These are phyloP conservation scores for Teleopsis dalmanni DNA, from an alignment of 1,140 invertebrate genomes.

Conservation along the genomic window DNA sequence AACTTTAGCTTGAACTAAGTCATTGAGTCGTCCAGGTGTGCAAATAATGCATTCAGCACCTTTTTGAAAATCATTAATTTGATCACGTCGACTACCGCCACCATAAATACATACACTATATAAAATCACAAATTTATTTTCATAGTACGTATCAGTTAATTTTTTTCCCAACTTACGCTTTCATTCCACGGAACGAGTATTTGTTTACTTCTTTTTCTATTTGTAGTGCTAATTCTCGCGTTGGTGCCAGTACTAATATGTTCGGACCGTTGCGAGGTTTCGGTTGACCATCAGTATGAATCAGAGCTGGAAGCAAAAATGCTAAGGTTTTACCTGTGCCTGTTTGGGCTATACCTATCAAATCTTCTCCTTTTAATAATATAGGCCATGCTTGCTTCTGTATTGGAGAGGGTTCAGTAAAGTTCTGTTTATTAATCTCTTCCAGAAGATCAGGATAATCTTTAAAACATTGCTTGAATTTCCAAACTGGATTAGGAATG, in stretches of 20 bases:
- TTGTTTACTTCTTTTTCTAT: conserved; percentile 85
- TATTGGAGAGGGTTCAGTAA: conserved; percentile 81
- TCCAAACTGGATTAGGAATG: conserved; percentile 76
- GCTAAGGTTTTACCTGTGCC: conserved; percentile 87
- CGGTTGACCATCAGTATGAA: conserved; percentile 78
- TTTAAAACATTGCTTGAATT: conserved; percentile 78
- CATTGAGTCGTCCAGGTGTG: conserved; percentile 81
- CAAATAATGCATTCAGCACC: conserved; percentile 84
- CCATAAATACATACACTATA: conserved; percentile 80
- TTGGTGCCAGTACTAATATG: conserved; percentile 81
- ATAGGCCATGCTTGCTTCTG: conserved; percentile 87
- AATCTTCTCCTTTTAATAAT: conserved; percentile 71
- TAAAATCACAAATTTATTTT: conserved; percentile 7
- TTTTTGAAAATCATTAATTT: conserved; percentile 60
- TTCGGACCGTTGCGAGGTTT: conserved; percentile 69
- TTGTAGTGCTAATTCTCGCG: conserved; percentile 82
- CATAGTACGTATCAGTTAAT: too few relatives aligned
- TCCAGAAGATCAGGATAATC: conserved; percentile 74
- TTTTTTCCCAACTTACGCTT: conserved; percentile 57
- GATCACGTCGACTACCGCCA: conserved; percentile 66
- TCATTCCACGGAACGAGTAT: conserved; percentile 75
- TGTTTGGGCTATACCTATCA: conserved; percentile 91
- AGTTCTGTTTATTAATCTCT: conserved; percentile 73
- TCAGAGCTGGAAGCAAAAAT: conserved; percentile 82
- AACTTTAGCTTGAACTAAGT: conserved; percentile 57